These are phyloP conservation scores for Tetraodon nigroviridis DNA, from an alignment of 2,113 vertebrate species.

Conservation along the genomic window DNA sequence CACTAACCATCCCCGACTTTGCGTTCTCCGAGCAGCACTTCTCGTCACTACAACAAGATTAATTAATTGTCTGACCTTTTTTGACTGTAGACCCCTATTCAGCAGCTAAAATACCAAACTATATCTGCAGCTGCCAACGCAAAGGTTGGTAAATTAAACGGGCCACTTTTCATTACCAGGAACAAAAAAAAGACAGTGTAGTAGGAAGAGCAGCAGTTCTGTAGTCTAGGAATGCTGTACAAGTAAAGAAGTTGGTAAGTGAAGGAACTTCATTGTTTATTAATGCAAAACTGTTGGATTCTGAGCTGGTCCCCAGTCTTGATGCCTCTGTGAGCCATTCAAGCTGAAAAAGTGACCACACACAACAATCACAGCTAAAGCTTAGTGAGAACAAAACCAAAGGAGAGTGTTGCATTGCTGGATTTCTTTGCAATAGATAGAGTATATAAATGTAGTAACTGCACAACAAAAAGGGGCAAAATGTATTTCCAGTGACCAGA, in stretches of 20 bases:
- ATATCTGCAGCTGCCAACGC: slow-evolving; percentile 23
- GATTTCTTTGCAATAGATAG: neutral
- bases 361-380: neutral
- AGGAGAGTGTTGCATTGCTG: neutral
- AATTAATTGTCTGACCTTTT: slow-evolving; percentile 56
- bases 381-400: neutral
- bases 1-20: slow-evolving; percentile 1
- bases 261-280: neutral
- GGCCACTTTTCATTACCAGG: slow-evolving; percentile 2
- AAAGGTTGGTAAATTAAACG: slow-evolving; percentile 20
- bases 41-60: slow-evolving; percentile 17
- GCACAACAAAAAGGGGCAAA: too few species aligned
- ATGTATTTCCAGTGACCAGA: too few species aligned
- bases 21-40: neutral
- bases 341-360: too few species aligned
- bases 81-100: slow-evolving; percentile 28
- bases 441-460: too few species aligned
- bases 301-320: too few species aligned
- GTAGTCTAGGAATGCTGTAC: neutral
- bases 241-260: neutral
- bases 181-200: too few species aligned
- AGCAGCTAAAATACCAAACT: slow-evolving; percentile 41
- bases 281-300: neutral
- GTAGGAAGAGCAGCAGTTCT: neutral
- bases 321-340: too few species aligned